Conservation (phyloP, 2,888 invertebrate genomes). For the Allophyes oxyacanthae region DNA sequence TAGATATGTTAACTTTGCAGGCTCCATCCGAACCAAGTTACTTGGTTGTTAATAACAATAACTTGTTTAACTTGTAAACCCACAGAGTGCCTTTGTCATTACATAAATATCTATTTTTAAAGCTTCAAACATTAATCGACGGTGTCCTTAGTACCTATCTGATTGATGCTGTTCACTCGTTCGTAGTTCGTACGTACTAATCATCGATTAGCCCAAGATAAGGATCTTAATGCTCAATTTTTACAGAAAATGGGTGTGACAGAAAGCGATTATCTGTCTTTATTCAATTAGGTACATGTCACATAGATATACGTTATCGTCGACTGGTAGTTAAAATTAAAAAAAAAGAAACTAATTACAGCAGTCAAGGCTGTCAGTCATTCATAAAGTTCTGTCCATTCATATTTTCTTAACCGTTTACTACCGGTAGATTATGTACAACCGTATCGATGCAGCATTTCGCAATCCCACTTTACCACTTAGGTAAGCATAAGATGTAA, state of each 20-base stretch:
- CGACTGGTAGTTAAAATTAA: background rate
- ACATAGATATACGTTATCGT: too few species aligned
- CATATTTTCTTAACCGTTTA: slow-evolving; percentile 29
- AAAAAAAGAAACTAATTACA: background rate
- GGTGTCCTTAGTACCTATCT: too few species aligned
- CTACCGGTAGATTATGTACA: slow-evolving; percentile 27
- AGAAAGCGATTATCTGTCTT: background rate
- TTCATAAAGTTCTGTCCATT: slow-evolving; percentile 49
- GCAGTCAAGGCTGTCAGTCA: slow-evolving; percentile 16
- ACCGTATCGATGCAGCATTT: slow-evolving; percentile 60
- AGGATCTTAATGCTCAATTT: slow-evolving; percentile 12
- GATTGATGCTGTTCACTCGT: too few species aligned
- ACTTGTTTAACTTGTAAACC: too few species aligned
- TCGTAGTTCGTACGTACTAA: slow-evolving; percentile 21
- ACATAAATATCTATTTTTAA: too few species aligned
- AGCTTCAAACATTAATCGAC: slow-evolving; percentile 10
- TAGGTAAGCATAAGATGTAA: slow-evolving; percentile 67
- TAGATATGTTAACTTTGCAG: too few species aligned
- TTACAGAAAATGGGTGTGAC: slow-evolving; percentile 15
- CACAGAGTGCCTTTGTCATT: too few species aligned
- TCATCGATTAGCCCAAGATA: slow-evolving; percentile 10
- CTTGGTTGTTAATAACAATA: too few species aligned
- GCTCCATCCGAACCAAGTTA: too few species aligned
- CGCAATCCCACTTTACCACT: slow-evolving; percentile 75
- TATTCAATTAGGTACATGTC: too few species aligned